phyloP scores from a whole-genome alignment of 2,888 invertebrate species.

The Zaprionus obscuricornis region DNA sequence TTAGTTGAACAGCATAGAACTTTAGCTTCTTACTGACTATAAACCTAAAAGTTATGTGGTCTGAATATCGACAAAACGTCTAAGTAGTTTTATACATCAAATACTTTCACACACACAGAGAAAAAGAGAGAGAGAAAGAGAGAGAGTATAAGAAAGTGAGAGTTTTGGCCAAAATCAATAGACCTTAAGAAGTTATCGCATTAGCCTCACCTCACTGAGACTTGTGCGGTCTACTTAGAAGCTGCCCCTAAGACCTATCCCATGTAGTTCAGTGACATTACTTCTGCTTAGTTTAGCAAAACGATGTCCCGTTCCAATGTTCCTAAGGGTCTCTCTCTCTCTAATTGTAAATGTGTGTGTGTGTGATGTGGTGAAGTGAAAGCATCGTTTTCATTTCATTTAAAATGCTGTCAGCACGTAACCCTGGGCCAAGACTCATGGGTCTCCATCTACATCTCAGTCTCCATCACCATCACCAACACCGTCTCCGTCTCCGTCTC shows the following conservation, averaged over 20 bases:
- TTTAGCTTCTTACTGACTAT: too few species aligned
- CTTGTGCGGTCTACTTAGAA: conserved; percentile 20
- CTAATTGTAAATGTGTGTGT: conserved; percentile 20
- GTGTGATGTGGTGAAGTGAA: conserved; percentile 51
- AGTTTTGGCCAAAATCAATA: conserved; percentile 42
- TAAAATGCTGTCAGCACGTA: conserved; percentile 77
- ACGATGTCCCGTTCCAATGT: conserved; percentile 5
- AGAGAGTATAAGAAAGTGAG: conserved; percentile 10
- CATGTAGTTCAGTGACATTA: conserved; percentile 69
- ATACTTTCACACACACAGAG: too few species aligned
- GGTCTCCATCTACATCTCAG: neutral
- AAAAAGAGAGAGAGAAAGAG: too few species aligned
- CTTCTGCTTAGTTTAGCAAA: conserved; percentile 73
- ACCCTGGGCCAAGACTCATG: conserved; percentile 45
- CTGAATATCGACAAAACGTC: too few species aligned
- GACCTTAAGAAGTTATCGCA: conserved; percentile 47
- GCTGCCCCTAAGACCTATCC: conserved; percentile 17
- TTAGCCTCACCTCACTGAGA: conserved; percentile 46
- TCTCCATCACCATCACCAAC: too few species aligned
- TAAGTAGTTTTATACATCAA: too few species aligned
- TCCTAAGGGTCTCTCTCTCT: neutral
- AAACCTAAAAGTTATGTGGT: too few species aligned
- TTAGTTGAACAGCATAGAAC: too few species aligned
- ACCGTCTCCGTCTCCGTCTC: neutral
- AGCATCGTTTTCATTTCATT: conserved; percentile 78